phyloP scores from a whole-genome alignment of 2,113 vertebrate genomes.

The Cyphomyrus plagiostoma region DNA sequence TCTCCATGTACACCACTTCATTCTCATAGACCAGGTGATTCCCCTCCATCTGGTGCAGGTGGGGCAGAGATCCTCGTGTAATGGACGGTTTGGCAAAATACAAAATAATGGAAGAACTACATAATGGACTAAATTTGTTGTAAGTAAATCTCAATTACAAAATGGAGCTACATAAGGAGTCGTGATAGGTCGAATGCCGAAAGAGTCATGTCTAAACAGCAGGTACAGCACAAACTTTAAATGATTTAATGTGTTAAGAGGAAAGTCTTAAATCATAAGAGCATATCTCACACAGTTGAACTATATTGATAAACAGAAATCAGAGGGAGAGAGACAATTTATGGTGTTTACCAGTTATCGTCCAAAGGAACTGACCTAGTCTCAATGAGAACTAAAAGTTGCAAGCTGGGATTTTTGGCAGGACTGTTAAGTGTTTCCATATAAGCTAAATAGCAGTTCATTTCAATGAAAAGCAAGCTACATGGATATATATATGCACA shows the following conservation, averaged over 20 bases:
- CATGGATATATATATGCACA: not conserved
- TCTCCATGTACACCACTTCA: conserved; percentile 48
- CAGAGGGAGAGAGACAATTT: not conserved
- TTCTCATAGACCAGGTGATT: conserved; percentile 56
- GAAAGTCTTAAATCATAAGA: not conserved
- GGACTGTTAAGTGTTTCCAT: not conserved
- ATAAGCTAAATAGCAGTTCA: not conserved
- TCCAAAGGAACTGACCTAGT: not conserved
- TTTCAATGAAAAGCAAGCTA: not conserved
- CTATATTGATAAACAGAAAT: not conserved
- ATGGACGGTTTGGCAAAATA: not conserved
- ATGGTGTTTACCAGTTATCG: not conserved
- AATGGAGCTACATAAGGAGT: not conserved
- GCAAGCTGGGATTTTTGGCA: not conserved
- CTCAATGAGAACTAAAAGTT: not conserved
- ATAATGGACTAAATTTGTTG: not conserved
- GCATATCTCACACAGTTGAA: not conserved
- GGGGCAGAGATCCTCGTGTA: not conserved
- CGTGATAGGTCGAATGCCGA: not conserved
- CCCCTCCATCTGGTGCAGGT: conserved; percentile 41
- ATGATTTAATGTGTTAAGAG: not conserved
- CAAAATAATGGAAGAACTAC: not conserved
- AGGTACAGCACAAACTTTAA: not conserved
- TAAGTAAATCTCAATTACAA: not conserved
- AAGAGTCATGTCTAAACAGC: not conserved